Evolutionary conservation across 2,888 invertebrate genomes (phyloP).

Genomic region (Leptothorax acervorum): DNA sequence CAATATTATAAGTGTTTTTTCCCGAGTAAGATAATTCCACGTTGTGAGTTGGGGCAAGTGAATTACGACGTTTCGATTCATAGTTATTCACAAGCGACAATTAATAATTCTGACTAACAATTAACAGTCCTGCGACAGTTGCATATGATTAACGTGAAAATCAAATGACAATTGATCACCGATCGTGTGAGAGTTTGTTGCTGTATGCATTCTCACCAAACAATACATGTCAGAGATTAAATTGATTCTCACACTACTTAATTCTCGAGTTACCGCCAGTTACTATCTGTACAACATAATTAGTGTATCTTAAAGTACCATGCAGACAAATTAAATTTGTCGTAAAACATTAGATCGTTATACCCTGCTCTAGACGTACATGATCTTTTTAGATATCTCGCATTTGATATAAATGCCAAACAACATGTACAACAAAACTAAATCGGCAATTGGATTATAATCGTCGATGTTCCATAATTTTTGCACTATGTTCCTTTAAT

Average conservation of each 20-base stretch:
- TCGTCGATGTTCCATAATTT: neutral
- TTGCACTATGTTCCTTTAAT: neutral
- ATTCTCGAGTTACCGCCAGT: neutral
- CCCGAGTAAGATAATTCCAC: neutral
- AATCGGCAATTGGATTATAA: neutral
- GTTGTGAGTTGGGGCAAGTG: neutral
- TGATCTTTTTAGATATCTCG: neutral
- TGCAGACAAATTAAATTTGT: neutral
- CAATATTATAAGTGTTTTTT: neutral
- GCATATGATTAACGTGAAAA: neutral
- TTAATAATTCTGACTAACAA: neutral
- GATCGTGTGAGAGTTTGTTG: constrained; percentile 2
- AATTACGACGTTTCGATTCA: neutral
- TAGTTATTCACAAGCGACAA: neutral
- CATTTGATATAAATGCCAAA: neutral
- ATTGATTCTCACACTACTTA: constrained; percentile 23
- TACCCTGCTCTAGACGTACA: neutral
- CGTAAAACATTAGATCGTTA: neutral
- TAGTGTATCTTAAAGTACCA: neutral
- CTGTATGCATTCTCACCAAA: constrained; percentile 3
- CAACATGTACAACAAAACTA: neutral
- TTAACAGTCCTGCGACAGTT: neutral
- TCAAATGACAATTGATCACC: neutral
- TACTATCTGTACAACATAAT: neutral
- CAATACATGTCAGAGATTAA: constrained; percentile 2